Base-by-base conservation (phyloP, 1,140 invertebrate genomes). In the Lanistes nyassanus region DNA sequence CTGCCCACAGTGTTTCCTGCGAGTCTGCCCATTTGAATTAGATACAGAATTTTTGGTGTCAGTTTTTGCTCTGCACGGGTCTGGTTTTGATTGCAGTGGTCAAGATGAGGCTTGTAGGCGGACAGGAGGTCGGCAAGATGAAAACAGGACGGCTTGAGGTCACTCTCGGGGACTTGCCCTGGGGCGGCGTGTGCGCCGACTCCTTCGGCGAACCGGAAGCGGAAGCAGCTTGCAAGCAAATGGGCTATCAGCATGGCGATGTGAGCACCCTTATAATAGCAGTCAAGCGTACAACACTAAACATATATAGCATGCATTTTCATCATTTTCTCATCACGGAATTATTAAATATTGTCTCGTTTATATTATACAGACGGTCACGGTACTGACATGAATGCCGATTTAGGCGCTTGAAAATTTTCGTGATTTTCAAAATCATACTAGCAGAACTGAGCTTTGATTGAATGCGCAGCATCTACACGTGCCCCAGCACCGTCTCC, bases 121-220 rank as follows among this genome's bases (percentile, higher is more conserved):
- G 81, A 23, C n/a, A 60, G 29, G 74, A 37, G n/a, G 51, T n/a
- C 53, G 56, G 16, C 3, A 47, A 64, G 0, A 62, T 56, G 19
- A 37, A 56, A 31, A 37, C 31, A 67, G 94, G 94, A n/a, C 90
- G 93, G 69, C 83, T 95, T 13, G 93, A 95, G 90, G 91, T 95
- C 1, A 93, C 92, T 88, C 89, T 85, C 51, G 77, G 79, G n/a
- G 76, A 79, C 37, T 56, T 76, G 34, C 62, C 53, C 16, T 85
- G 80, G 81, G 85, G 85, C 7, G 74, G 73, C 23, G 77, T 86
- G 11, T 86, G 85, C 74, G 73, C 76, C 51, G 80, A 82, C 67
- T 76, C 77, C 42, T 85, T 76, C 68, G 79, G 81, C 53, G 76
- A 82, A 36, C 79, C 75, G 34, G 81, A 76, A 29, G 82, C 83